These are phyloP conservation scores for Phrixothrix hirtus DNA, from an alignment of 2,888 invertebrate genomes.

Conservation along the genomic window DNA sequence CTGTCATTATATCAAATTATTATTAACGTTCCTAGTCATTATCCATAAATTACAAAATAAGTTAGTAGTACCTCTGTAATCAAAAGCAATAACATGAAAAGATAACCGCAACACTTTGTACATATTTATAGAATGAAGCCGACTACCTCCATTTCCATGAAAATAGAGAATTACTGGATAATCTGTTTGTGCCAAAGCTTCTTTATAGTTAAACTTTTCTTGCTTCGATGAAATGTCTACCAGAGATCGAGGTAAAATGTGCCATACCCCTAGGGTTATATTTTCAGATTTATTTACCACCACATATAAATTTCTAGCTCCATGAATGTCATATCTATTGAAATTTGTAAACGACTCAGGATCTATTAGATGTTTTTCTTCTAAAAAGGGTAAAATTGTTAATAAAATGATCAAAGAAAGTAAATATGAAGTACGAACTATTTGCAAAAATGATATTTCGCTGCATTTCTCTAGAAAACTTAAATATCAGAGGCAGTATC, in stretches of 20 bases:
- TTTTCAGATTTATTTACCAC: slow-evolving; percentile 50
- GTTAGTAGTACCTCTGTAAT: slow-evolving; percentile 54
- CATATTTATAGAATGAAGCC: slow-evolving; percentile 60
- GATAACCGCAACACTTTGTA: slow-evolving; percentile 70
- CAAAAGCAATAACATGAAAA: slow-evolving; percentile 51
- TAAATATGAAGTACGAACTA: too few relatives aligned
- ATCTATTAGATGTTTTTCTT: too few relatives aligned
- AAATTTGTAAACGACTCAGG: slow-evolving; percentile 11
- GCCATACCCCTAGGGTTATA: slow-evolving; percentile 69
- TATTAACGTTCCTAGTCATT: too few relatives aligned
- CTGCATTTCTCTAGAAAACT: too few relatives aligned
- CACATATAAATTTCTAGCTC: slow-evolving; percentile 66
- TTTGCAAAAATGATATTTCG: too few relatives aligned
- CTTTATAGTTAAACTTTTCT: slow-evolving; percentile 59
- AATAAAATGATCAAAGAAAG: too few relatives aligned
- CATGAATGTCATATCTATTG: not conserved
- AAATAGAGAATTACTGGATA: slow-evolving; percentile 50
- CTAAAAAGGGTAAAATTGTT: too few relatives aligned
- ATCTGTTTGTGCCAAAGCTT: slow-evolving; percentile 57
- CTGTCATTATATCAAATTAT: too few relatives aligned
- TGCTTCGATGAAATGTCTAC: slow-evolving; percentile 57
- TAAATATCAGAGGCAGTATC: too few relatives aligned
- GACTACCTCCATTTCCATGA: slow-evolving; percentile 51
- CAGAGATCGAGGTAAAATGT: slow-evolving; percentile 73
- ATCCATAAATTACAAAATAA: too few relatives aligned